Evolutionary conservation across 1,140 invertebrate species (phyloP), one percentile per base, ranked within the genome.

Genomic region (Magallana angulata): DNA sequence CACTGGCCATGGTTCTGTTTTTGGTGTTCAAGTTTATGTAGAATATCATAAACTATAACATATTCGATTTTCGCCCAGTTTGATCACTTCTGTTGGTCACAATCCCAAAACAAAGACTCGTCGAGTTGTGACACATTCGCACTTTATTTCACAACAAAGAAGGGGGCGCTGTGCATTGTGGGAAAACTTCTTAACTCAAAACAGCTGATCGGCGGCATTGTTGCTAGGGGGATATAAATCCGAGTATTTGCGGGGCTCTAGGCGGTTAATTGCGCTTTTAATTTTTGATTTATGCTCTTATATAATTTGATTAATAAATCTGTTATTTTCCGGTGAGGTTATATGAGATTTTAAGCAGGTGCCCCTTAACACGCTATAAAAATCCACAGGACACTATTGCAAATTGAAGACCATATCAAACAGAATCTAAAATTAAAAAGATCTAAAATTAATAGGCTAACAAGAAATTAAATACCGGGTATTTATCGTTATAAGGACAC

Each of bases 1-100:
- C 91, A 88, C 90, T 91, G 9, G 90, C 91, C 89, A 92, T 92
- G 82, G 81, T 71, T 57, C 36, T 56, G 60, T 57, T 56, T 9
- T 16, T 48, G 14, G 12, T 60, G 58, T 16, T 36, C 58, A 24
- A 71, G 57, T 56, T 5, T 59, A 58, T 16, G 56, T 80, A 56
- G 36, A 18, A 58, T 57, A 86, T 56, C 12, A 57, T 76, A 24
- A 12, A 58, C n/a, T 86, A 71, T 14, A 71, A 57, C 57, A 80
- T 86, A 76, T 59, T 76, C 57, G 18, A 64, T 84, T 84, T 36
- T 84, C n/a, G 57, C 60, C 16, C 48, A 57, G 59, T 84, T 9
- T 57, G 56, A 60, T 30, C 68, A 76, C 68, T 8, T 11, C 16
- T 24, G 24, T 64, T 71, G 57, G 30, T 12, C 60, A 71, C 36